Base-by-base conservation (phyloP, 2,888 invertebrate genomes). In the Catonia carolina region DNA sequence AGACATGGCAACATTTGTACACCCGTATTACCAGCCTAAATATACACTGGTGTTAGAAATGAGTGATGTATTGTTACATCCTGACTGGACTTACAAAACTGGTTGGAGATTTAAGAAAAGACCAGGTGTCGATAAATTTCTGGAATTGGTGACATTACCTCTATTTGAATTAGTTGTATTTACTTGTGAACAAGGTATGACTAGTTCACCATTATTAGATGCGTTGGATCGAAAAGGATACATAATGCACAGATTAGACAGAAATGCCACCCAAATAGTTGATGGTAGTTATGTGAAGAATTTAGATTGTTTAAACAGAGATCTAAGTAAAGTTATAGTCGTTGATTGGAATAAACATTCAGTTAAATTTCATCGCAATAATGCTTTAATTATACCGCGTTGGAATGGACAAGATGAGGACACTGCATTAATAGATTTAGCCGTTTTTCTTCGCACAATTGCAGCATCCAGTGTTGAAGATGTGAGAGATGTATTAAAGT, bases 81-180 rank as follows among this genome's bases (percentile, higher is more conserved):
- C 70, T 83, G 72, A 98, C 71, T 99, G 99, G 98, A 96, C 96
- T 55, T 95, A 95, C 71, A 85, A 88, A 73, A 96, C 96, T 60
- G 97, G 97, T 2, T 98, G 96, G 96, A 83, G 97, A 65, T 99
- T 98, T 73, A 96, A 97, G 75, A 99, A 98, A 74, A 84, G 99
- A 48, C 98, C 98, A 0, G 96, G 93, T 35, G 83, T 99, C 0
- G 96, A 98, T 69, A 86, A 90, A 66, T 95, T 99, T 71, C 75
- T 99, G 15, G 89, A 94, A 69, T 84, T 90, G 59, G 81, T 92
- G 48, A 86, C 89, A 14, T 86, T 86, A 59, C 88, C 94, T 8
- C 77, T 86, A 66, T 99, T 93, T 75, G 99, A 99, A 78, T 85
- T 96, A 63, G 95, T 99, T 7, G 84, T 99, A 56, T 99, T 90